Percentiles rank a stretch among this genome's conserved stretches.
These are phyloP conservation scores for Muricea muricata DNA, from an alignment of 92 coral and sea anemone species.

Conservation along the genomic window DNA sequence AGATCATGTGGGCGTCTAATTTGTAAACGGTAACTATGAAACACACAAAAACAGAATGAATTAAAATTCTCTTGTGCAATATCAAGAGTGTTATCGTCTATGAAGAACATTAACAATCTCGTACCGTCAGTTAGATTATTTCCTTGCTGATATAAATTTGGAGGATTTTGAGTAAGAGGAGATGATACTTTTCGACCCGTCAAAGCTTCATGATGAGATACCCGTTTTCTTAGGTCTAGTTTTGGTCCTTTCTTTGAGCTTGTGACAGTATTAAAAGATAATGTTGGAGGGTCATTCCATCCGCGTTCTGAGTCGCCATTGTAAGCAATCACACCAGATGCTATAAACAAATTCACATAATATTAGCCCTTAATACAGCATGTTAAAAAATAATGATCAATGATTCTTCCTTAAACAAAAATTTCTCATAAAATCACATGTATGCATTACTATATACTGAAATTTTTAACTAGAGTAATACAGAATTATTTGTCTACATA, in stretches of 20 bases:
- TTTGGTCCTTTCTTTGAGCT: slow-evolving; percentile 77
- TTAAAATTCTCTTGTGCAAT: background rate
- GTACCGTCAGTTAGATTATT: slow-evolving; percentile 27
- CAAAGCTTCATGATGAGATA: slow-evolving; percentile 96
- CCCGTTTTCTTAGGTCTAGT: slow-evolving; percentile 93
- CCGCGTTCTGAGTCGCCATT: slow-evolving; percentile 98
- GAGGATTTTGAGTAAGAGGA: slow-evolving; percentile 52
- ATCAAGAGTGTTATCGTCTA: background rate
- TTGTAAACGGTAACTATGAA: slow-evolving; percentile 27
- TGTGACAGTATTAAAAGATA: slow-evolving; percentile 77
- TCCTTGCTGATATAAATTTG: slow-evolving; percentile 39
- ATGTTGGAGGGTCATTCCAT: slow-evolving; percentile 99
- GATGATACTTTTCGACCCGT: slow-evolving; percentile 75
- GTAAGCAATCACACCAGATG: slow-evolving; percentile 82
- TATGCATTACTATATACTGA: too few species aligned
- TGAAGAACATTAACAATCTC: background rate
- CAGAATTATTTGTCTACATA: too few species aligned
- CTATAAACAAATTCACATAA: slow-evolving; percentile 9
- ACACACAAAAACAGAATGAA: background rate
- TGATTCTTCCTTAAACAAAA: too few species aligned
- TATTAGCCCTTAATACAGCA: too few species aligned
- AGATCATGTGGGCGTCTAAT: slow-evolving; percentile 9
- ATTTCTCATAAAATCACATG: too few species aligned
- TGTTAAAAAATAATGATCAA: background rate
- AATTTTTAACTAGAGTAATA: too few species aligned